Evolutionary conservation across 2,113 vertebrate species (phyloP), one percentile per base, ranked within the genome.

Genomic region (Hydrochoerus hydrochaeris): DNA sequence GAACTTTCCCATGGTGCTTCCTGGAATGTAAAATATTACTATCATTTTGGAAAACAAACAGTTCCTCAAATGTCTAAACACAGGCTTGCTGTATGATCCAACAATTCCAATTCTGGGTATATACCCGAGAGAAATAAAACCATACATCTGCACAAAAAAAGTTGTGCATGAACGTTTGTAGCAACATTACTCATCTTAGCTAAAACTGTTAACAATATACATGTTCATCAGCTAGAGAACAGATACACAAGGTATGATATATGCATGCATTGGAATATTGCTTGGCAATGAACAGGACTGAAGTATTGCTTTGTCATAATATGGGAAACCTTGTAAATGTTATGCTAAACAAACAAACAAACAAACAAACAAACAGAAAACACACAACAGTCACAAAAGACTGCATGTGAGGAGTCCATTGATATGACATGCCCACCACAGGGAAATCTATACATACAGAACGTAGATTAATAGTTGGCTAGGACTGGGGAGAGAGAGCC

Each of bases 401-500:
- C 3, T 28, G 35, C n/a, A 38, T 17, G 17, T 0, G 41, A 57
- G 24, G 7, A 71, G 32, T 85, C n/a, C 9, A 13, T 30, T 49
- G 19, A 57, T 13, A 10, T 9, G 46, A 85, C 30, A 58, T 65
- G 54, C 5, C 16, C 11, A 57, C 12, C 38, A 57, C 0, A 38
- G 24, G 41, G 0, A 35, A 54, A 54, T 20, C 24, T 85, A 14
- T 57, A 22, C 75, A 41, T 11, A 22, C 0, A 44, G 46, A 52
- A 26, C 63, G 32, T n/a, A 67, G 46, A 26, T 65, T 73, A n/a
- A 71, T 20, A 22, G 13, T 38, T 82, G 32, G n/a, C 8, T 7
- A 35, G 11, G 14, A 32, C 38, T 44, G 28, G 28, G 16, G 14
- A 4, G 0, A 28, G 0, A 44, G 5, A 26, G 8, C 20, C 20